Conservation (phyloP, 2,888 invertebrate genomes). For the Andrena dorsata region DNA sequence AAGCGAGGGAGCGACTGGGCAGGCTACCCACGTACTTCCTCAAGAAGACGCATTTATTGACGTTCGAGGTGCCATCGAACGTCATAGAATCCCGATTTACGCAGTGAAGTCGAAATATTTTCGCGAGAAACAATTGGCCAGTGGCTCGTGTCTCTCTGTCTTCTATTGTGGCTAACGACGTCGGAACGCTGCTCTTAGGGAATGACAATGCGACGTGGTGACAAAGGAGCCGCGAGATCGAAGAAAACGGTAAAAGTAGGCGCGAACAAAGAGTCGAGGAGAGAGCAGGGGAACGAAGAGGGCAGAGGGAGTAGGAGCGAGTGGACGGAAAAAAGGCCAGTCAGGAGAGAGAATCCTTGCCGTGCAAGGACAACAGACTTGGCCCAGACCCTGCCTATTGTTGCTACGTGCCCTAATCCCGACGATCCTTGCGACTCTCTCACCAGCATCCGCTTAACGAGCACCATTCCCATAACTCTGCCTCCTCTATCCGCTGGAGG, state of each 20-base stretch:
- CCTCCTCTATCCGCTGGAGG: constrained; percentile 13
- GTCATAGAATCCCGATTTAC: neutral
- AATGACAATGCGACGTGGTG: constrained; percentile 56
- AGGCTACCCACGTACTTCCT: neutral
- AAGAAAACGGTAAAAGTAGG: constrained; percentile 60
- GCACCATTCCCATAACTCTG: constrained; percentile 74
- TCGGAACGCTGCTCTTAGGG: constrained; percentile 28
- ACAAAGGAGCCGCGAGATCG: constrained; percentile 64
- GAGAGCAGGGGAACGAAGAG: neutral
- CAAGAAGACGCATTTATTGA: neutral
- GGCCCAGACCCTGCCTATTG: constrained; percentile 49
- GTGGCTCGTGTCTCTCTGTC: neutral
- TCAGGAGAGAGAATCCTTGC: constrained; percentile 59
- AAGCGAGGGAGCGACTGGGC: neutral
- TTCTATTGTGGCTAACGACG: constrained; percentile 50
- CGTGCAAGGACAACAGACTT: constrained; percentile 59
- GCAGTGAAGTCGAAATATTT: constrained; percentile 24
- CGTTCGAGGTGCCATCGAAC: constrained; percentile 8
- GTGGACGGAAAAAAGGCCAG: constrained; percentile 56
- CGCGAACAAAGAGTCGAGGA: constrained; percentile 30
- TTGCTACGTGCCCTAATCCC: constrained; percentile 66
- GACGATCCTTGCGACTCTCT: constrained; percentile 63
- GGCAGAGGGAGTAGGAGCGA: constrained; percentile 17
- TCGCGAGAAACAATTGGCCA: constrained; percentile 51
- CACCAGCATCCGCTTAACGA: constrained; percentile 72